phyloP scores from a whole-genome alignment of 2,888 invertebrate genomes.

The Eutolmus rufibarbis region DNA sequence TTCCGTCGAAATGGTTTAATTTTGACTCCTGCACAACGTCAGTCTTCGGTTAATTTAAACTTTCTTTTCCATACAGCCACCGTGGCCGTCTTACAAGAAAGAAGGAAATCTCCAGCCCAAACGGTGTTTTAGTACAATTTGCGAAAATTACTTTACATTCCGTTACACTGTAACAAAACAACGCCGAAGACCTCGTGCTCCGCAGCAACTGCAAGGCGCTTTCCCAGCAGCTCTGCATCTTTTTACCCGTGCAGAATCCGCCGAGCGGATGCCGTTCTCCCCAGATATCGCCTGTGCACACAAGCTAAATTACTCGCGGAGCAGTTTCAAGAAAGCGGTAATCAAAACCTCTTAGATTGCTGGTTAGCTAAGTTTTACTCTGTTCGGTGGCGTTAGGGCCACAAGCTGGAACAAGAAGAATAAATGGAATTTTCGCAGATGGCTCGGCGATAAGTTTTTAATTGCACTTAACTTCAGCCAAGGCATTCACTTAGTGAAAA shows the following conservation, averaged over 20 bases:
- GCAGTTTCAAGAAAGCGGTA: background rate
- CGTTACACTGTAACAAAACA: background rate
- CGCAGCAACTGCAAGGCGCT: background rate
- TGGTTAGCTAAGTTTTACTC: background rate
- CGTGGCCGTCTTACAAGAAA: background rate
- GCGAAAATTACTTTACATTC: constrained; percentile 8
- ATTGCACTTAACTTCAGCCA: background rate
- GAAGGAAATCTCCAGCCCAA: background rate
- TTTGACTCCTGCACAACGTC: background rate
- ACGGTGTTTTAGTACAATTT: background rate
- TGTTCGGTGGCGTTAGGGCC: background rate
- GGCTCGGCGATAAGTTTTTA: background rate
- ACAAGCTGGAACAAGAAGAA: background rate
- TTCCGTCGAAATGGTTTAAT: background rate
- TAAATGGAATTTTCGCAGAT: background rate
- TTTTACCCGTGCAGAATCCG: background rate
- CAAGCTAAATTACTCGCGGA: background rate
- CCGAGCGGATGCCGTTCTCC: background rate
- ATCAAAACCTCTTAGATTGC: background rate
- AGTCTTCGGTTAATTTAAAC: background rate
- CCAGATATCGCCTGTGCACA: background rate
- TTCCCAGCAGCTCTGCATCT: background rate
- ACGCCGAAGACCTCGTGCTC: background rate
- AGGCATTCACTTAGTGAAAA: background rate
- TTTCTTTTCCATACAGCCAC: background rate